These are phyloP conservation scores for Eospalax fontanierii DNA, from an alignment of 2,797 vertebrate genomes.

Conservation along the genomic window DNA sequence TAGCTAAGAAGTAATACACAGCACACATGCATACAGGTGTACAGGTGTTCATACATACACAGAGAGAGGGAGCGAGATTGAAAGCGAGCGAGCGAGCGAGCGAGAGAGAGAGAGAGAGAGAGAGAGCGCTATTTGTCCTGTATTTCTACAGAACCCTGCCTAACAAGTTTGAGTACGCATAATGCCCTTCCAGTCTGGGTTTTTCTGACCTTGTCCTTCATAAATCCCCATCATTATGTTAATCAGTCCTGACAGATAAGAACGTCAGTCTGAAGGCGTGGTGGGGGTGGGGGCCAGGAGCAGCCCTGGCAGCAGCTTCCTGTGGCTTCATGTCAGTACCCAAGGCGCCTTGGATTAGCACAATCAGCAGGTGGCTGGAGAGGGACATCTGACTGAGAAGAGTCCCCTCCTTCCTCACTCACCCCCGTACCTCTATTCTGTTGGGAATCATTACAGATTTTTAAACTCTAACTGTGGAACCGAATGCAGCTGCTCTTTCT, in stretches of 20 bases:
- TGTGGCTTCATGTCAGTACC: background rate
- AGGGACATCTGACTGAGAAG: slow-evolving; percentile 80
- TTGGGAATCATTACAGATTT: slow-evolving; percentile 81
- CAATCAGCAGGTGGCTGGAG: slow-evolving; percentile 79
- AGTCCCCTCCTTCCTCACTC: slow-evolving; percentile 58
- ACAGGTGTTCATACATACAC: background rate
- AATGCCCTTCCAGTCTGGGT: background rate
- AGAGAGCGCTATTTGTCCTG: background rate
- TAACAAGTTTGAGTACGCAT: background rate
- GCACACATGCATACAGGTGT: background rate
- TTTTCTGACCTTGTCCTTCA: slow-evolving; percentile 48
- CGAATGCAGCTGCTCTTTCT: slow-evolving; percentile 65
- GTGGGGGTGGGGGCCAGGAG: background rate
- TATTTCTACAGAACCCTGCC: slow-evolving; percentile 22
- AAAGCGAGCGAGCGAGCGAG: too few species aligned
- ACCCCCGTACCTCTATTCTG: slow-evolving; percentile 79
- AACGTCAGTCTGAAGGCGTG: slow-evolving; percentile 37
- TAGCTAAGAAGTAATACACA: background rate
- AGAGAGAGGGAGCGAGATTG: too few species aligned
- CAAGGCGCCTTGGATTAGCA: slow-evolving; percentile 31
- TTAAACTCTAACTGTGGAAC: slow-evolving; percentile 82
- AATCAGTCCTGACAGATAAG: slow-evolving; percentile 61
- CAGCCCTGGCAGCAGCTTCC: background rate
- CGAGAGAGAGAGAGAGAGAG: too few species aligned
- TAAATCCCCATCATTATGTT: slow-evolving; percentile 47